A percentile compares a stretch with the other conserved stretches of the same genome.
phyloP scores from a whole-genome alignment of 1,140 invertebrate genomes.

The Drosophila navojoa region DNA sequence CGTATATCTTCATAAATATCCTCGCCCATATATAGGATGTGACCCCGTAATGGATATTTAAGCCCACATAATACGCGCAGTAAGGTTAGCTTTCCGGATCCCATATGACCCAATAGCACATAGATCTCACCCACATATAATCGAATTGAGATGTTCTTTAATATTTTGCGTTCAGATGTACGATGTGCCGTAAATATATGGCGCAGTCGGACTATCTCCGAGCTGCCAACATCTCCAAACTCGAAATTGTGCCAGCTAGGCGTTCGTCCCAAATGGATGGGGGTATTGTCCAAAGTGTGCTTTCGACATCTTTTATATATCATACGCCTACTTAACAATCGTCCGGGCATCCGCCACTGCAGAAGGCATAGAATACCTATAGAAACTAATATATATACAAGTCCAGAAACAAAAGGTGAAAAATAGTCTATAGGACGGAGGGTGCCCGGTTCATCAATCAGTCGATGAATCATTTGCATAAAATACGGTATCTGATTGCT shows the following conservation, averaged over 20 bases:
- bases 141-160: constrained; percentile 88
- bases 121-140: constrained; percentile 87
- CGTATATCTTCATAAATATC: constrained; percentile 21
- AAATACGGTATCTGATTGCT: constrained; percentile 60
- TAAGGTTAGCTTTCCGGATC: constrained; percentile 88
- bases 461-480: constrained; percentile 50
- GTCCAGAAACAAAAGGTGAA: constrained; percentile 35
- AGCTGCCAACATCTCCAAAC: constrained; percentile 55
- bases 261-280: constrained; percentile 23
- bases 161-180: constrained; percentile 84
- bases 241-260: constrained; percentile 66
- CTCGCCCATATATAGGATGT: constrained; percentile 27
- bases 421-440: constrained; percentile 14
- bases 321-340: constrained; percentile 46
- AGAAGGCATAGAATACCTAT: constrained; percentile 28
- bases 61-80: constrained; percentile 93
- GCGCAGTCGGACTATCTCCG: constrained; percentile 51
- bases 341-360: constrained; percentile 59
- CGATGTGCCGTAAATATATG: constrained; percentile 53
- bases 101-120: constrained; percentile 90
- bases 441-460: constrained; percentile 9
- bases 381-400: constrained; percentile 26
- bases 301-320: constrained; percentile 26
- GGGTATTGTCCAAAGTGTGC: background rate
- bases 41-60: constrained; percentile 84